These are phyloP conservation scores for Oreochromis tanganicae DNA, from an alignment of 2,113 vertebrate species.

Conservation along the genomic window DNA sequence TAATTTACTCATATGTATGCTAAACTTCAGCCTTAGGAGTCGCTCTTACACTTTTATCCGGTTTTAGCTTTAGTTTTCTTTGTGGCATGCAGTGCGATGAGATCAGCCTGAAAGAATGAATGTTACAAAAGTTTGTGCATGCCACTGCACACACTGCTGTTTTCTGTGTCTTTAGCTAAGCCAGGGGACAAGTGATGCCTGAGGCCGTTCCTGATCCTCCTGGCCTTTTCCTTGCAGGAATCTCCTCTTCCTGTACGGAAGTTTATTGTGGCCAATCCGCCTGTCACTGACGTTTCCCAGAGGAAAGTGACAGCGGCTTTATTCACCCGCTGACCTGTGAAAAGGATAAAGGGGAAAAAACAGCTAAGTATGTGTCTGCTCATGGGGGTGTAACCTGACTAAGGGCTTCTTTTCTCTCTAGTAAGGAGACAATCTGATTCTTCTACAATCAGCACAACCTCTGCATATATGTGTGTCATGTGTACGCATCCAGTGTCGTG, in stretches of 20 bases:
- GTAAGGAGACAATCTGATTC: slow-evolving; percentile 44
- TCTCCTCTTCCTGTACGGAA: slow-evolving; percentile 68
- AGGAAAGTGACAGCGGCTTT: slow-evolving; percentile 73
- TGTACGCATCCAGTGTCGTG: neutral
- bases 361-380: slow-evolving; percentile 19
- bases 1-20: neutral
- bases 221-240: slow-evolving; percentile 69
- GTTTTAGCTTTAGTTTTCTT: neutral
- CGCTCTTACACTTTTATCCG: neutral
- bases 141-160: neutral
- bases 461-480: neutral
- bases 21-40: neutral
- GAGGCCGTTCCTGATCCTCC: slow-evolving; percentile 46
- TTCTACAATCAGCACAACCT: slow-evolving; percentile 63
- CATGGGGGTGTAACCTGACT: slow-evolving; percentile 57
- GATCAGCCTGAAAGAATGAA: neutral
- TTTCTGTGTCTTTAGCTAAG: slow-evolving; percentile 44
- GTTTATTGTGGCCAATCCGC: slow-evolving; percentile 52
- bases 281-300: slow-evolving; percentile 64
- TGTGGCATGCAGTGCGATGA: neutral
- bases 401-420: slow-evolving; percentile 66
- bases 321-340: slow-evolving; percentile 72
- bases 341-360: slow-evolving; percentile 60
- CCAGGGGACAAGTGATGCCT: slow-evolving; percentile 47
- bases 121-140: neutral